Evolutionary conservation across 2,888 invertebrate species (phyloP).

Genomic region (Tortricodes alternella): DNA sequence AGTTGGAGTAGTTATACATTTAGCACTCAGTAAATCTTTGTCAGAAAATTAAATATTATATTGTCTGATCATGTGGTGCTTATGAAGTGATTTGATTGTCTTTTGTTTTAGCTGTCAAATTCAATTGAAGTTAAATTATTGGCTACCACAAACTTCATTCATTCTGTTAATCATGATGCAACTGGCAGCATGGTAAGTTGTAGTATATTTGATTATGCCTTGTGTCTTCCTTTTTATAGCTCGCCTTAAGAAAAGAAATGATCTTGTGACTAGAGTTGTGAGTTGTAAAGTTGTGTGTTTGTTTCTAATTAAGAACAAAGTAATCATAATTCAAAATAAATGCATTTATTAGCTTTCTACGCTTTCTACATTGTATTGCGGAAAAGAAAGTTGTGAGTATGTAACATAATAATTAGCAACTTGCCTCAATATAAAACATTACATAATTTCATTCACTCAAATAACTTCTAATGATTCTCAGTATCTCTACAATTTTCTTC

Average conservation of each 20-base stretch:
- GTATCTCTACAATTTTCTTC: too few species aligned
- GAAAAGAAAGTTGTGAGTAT: too few species aligned
- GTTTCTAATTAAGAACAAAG: too few species aligned
- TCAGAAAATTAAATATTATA: not conserved
- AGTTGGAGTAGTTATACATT: not conserved
- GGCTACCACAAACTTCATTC: slow-evolving; percentile 40
- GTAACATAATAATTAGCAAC: too few species aligned
- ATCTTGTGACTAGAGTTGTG: too few species aligned
- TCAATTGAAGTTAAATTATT: slow-evolving; percentile 38
- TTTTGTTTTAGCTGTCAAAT: slow-evolving; percentile 45
- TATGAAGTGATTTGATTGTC: not conserved
- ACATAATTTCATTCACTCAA: too few species aligned
- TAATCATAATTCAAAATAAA: too few species aligned
- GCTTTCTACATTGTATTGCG: too few species aligned
- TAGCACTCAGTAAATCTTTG: not conserved
- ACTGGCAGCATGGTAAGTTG: slow-evolving; percentile 76
- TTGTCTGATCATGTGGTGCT: not conserved
- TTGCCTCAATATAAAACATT: too few species aligned
- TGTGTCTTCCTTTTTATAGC: not conserved
- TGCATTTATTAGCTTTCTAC: too few species aligned
- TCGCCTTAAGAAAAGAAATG: not conserved
- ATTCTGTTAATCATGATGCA: slow-evolving; percentile 64
- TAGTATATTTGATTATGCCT: not conserved
- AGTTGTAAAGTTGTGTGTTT: too few species aligned
- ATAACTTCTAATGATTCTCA: too few species aligned